Base-by-base conservation (phyloP, 2,113 vertebrate genomes). In the Malurus cyaneus region DNA sequence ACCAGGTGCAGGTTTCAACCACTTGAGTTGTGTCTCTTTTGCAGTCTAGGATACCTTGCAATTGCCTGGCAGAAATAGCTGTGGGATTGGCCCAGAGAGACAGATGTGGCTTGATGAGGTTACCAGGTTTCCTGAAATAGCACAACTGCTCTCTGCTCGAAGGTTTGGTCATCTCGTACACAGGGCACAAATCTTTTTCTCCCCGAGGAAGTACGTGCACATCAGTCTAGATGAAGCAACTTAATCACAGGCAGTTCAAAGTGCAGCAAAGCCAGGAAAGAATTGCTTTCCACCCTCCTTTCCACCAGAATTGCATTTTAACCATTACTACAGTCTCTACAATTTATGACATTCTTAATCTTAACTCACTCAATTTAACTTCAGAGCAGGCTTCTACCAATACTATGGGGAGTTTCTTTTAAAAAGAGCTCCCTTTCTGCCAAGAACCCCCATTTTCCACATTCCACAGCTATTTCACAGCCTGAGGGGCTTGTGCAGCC, bases 161-260 rank as follows among this genome's bases (percentile, higher is more conserved):
- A 70, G 50, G 31, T 54, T 82, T 67, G 57, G 62, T 26, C 15
- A 1, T 20, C 29, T 78, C 2, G 0, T 11, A 56, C 15, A 0
- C 26, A 39, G 26, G 36, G 9, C 23, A 80, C 42, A 65, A 69
- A 78, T 4, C 21, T 3, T 50, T 14, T 70, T 71, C 56, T 82
- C 44, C 53, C 62, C 0, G 0, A 44, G 44, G 46, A 91, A 26
- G 25, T 29, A 25, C 0, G 0, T 3, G 2, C 47, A 85, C 0
- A 0, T 54, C 59, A 28, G 26, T 28, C 32, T 62, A 53, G 42
- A 80, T 8, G 24, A 88, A 70, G 26, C 19, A 86, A 82, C 72
- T 77, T 77, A 82, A 79, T 47, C 21, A 19, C 32, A 61, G 47
- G 34, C 39, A 85, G 13, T 49, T 73, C 72, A 61, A 86, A 91